These are phyloP conservation scores for Macroteleia sp. DNA, from an alignment of 2,888 invertebrate genomes.

Conservation along the genomic window DNA sequence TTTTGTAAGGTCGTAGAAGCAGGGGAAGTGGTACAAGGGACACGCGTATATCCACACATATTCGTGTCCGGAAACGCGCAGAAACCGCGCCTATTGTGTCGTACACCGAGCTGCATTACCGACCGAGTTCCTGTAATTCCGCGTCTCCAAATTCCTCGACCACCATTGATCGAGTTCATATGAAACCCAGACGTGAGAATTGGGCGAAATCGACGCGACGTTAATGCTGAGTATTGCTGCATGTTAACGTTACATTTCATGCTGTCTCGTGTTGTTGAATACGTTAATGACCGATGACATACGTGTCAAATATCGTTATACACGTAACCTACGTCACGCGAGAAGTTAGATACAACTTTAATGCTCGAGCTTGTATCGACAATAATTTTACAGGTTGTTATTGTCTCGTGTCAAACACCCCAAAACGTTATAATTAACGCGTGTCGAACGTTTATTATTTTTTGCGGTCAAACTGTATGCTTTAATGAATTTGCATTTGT, in stretches of 20 bases:
- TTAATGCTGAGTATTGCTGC: slow-evolving; percentile 27
- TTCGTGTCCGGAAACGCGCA: slow-evolving; percentile 29
- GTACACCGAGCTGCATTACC: slow-evolving; percentile 20
- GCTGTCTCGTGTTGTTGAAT: slow-evolving; percentile 16
- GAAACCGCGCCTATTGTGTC: slow-evolving; percentile 41
- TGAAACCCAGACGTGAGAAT: slow-evolving; percentile 20
- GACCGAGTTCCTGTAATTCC: slow-evolving; percentile 28
- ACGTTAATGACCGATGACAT: slow-evolving; percentile 42
- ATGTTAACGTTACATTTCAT: slow-evolving; percentile 26
- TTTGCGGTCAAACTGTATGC: too few relatives aligned
- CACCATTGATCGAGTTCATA: slow-evolving; percentile 32
- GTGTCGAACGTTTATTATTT: too few relatives aligned
- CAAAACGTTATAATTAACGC: too few relatives aligned
- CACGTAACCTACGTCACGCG: too few relatives aligned
- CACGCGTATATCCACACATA: slow-evolving; percentile 11
- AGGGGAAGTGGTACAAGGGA: not conserved
- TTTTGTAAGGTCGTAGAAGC: too few relatives aligned
- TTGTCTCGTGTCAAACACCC: too few relatives aligned
- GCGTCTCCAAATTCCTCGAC: slow-evolving; percentile 28
- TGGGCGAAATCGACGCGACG: slow-evolving; percentile 12
- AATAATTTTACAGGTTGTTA: too few relatives aligned
- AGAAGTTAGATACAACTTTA: too few relatives aligned
- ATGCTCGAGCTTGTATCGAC: too few relatives aligned
- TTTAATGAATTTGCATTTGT: too few relatives aligned
- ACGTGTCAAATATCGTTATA: too few relatives aligned